Evolutionary conservation across 1,140 invertebrate genomes (phyloP), one percentile per base, ranked within the genome.

Genomic region (Vanessa atalanta): DNA sequence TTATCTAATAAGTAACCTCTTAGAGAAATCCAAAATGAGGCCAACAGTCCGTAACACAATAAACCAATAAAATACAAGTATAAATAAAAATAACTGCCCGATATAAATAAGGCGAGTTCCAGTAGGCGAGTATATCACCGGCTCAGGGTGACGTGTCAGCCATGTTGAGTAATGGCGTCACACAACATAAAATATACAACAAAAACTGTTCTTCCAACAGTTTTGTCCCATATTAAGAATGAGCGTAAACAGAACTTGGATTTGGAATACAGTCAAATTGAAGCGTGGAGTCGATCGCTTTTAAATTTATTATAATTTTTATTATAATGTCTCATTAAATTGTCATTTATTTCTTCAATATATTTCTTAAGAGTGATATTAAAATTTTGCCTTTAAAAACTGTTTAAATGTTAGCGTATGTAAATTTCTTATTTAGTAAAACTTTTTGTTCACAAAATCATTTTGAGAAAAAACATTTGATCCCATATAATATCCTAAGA

Each of bases 181-280:
- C 88, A 92, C 81, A 83, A 90, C 88, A 92, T 92, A 92, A 92
- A 92, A 91, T 91, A 90, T 92, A 88, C 86, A 84, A 80, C 89
- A 92, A 89, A 77, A 92, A 91, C 88, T 89, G 89, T 87, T 89
- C 84, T 83, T 88, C 88, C 88, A 91, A 92, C 88, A 92, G 88
- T 92, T 90, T 89, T 90, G 87, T 86, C 88, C 85, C 88, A 91
- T 89, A 92, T 90, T 91, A 90, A 89, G 85, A 92, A 88, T 88
- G 88, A 89, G 85, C 87, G 82, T 85, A 88, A 88, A 88, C 88
- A 90, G 85, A 91, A 89, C 86, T 87, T 81, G 85, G 82, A 89
- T 90, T 92, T 86, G 85, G 88, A 83, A 85, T 76, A 84, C 67
- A 50, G 67, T 71, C 57, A 63, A 48, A 43, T 65, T 47, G 55